Base-by-base conservation (phyloP, 2,113 vertebrate species). In the Sturnus vulgaris region DNA sequence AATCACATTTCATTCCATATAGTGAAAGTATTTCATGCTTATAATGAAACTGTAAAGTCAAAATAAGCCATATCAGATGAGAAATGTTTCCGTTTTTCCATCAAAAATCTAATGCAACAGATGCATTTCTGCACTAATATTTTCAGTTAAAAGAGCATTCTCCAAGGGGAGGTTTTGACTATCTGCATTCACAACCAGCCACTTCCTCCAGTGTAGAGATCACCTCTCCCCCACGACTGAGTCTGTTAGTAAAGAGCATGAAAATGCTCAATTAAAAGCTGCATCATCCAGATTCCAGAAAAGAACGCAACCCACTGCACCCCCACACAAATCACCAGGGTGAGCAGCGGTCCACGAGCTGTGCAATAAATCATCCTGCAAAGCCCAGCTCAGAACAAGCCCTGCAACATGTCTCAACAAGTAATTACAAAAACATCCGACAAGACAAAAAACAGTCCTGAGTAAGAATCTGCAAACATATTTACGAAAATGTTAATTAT, bases 241-340 rank as follows among this genome's bases (percentile, higher is more conserved):
- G 14, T 11, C 60, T 44, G n/a, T 25, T 15, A 40, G 33, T 30
- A 28, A 89, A 60, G 21, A 72, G 7, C 44, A 52, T 2, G n/a
- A 39, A 81, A 37, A 33, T 13, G 49, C 37, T 71, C 5, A 14
- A 3, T 40, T n/a, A 56, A 64, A 86, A 70, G 17, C 60, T 6
- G 5, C 37, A 33, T 27, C 35, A 12, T 9, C 11, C 55, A 33
- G 35, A 40, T 69, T 40, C 31, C 9, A 42, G 33, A 64, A 30
- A 33, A 33, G 44, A 53, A 8, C 0, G 0, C 0, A 0, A 33
- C 3, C 49, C 37, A 5, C 19, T 19, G 64, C 72, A n/a, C 7
- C 60, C 55, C 31, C 56, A 59, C 4, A 0, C 46, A 49, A 7
- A 60, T 37, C 70, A 44, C 28, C 63, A 9, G 42, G 2, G 37